Percentiles rank a stretch among this genome's conserved stretches.
Evolutionary conservation across 2,888 invertebrate species (phyloP).

Genomic region (Drosophila testacea): DNA sequence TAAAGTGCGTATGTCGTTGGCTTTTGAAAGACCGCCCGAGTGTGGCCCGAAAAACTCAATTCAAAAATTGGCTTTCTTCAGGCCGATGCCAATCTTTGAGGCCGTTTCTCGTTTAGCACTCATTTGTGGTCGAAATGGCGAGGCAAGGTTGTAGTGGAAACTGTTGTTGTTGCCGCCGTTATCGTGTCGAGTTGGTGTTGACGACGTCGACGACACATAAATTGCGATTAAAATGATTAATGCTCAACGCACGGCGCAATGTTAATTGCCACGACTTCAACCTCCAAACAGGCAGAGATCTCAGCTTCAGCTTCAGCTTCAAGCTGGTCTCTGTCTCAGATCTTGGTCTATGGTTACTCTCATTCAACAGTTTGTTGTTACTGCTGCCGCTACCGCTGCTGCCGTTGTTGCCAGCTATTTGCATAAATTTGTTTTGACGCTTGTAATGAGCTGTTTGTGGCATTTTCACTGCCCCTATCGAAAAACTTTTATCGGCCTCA

Average conservation of each 20-base stretch:
- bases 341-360: constrained; percentile 47
- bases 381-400: constrained; percentile 5
- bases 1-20: constrained; percentile 50
- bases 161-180: constrained; percentile 35
- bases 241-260: constrained; percentile 82
- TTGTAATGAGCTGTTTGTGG: constrained; percentile 82
- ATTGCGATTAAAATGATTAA: constrained; percentile 85
- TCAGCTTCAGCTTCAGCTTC: constrained; percentile 9
- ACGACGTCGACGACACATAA: constrained; percentile 80
- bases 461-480: constrained; percentile 78
- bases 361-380: constrained; percentile 21
- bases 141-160: constrained; percentile 27
- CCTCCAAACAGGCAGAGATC: constrained; percentile 33
- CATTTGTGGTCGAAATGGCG: constrained; percentile 79
- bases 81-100: constrained; percentile 39
- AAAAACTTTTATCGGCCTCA: constrained; percentile 72
- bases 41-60: constrained; percentile 66
- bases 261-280: constrained; percentile 81
- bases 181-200: constrained; percentile 68
- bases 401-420: constrained; percentile 63
- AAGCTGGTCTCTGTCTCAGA: constrained; percentile 22
- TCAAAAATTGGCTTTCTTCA: constrained; percentile 66
- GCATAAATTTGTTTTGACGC: constrained; percentile 84
- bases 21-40: constrained; percentile 77
- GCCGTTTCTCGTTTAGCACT: constrained; percentile 76